Evolutionary conservation across 2,113 vertebrate genomes (phyloP).

Genomic region (Hippocampus abdominalis): DNA sequence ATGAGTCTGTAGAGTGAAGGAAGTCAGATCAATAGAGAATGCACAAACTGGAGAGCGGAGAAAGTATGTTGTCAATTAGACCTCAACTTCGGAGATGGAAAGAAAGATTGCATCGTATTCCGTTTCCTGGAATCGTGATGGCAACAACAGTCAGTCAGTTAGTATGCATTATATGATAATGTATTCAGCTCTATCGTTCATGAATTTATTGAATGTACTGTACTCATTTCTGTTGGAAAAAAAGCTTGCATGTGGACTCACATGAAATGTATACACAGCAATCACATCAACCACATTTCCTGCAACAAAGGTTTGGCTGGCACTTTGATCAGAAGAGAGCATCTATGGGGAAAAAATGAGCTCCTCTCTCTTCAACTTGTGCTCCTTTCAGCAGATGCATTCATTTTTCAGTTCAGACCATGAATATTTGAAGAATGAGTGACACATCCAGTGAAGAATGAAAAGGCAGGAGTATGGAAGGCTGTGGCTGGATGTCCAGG

Average conservation of each 20-base stretch:
- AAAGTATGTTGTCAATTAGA: slow-evolving; percentile 66
- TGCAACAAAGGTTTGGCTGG: slow-evolving; percentile 44
- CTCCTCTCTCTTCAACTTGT: slow-evolving; percentile 61
- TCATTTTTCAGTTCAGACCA: slow-evolving; percentile 66
- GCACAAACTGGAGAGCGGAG: slow-evolving; percentile 60
- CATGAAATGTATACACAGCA: not conserved
- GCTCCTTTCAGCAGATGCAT: slow-evolving; percentile 64
- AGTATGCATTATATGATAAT: not conserved
- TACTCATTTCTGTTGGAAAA: not conserved
- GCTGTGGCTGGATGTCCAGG: slow-evolving; percentile 29
- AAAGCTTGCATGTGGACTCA: not conserved
- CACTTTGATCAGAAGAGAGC: slow-evolving; percentile 58
- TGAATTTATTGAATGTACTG: not conserved
- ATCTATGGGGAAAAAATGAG: slow-evolving; percentile 55
- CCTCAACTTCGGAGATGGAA: slow-evolving; percentile 39
- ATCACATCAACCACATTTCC: slow-evolving; percentile 30
- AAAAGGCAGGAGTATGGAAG: slow-evolving; percentile 39
- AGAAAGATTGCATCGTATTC: slow-evolving; percentile 8
- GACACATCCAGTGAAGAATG: slow-evolving; percentile 69
- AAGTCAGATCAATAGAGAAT: slow-evolving; percentile 66
- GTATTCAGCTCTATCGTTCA: not conserved
- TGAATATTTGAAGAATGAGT: slow-evolving; percentile 71
- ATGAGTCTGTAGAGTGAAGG: slow-evolving; percentile 53
- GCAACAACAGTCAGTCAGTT: not conserved
- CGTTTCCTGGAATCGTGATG: not conserved